Base-by-base conservation (phyloP, 2,113 vertebrate species). In the Vicugna pacos region DNA sequence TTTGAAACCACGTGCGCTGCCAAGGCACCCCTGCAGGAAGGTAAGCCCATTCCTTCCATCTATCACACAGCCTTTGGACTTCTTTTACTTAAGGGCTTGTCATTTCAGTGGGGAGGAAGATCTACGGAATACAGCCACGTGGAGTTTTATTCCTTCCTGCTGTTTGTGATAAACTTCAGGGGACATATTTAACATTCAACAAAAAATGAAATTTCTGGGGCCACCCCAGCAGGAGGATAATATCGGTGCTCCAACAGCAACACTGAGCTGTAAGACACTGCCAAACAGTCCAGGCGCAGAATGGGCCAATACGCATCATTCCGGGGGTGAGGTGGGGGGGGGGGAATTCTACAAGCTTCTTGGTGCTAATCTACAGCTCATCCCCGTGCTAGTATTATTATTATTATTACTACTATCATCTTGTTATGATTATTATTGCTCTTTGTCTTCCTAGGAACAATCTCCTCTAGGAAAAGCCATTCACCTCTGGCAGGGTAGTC, bases 91-190 rank as follows among this genome's bases (percentile, higher is more conserved):
- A 64, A 89, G 86, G 83, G 60, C 60, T 93, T 96, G 64, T 92
- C 60, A 65, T 94, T 83, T 82, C 38, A 28, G 46, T 91, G 38
- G n/a, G 79, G 56, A 86, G 65, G 89, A 60, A 86, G 69, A 62
- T 26, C 77, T 87, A 65, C 88, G 0, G 0, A 93, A 89, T 42
- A 56, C 48, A 96, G 77, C 50, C 77, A 93, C 8, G 6, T 88
- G 60, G 94, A 80, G 58, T 93, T 97, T 98, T 92, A 93, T 22
- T 96, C 64, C 90, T 95, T 95, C 89, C 65, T 64, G 26, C 17
- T 85, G 32, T 84, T 96, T 67, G 69, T 84, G 82, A 96, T 91
- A 69, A 96, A 97, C 95, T 96, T 98, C 94, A 84, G 91, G 92
- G 58, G 87, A 94, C 58, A 91, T 64, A 94, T 69, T 96, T 97